Conservation (phyloP, 2,113 vertebrate genomes). For the Gymnorhina tibicen region DNA sequence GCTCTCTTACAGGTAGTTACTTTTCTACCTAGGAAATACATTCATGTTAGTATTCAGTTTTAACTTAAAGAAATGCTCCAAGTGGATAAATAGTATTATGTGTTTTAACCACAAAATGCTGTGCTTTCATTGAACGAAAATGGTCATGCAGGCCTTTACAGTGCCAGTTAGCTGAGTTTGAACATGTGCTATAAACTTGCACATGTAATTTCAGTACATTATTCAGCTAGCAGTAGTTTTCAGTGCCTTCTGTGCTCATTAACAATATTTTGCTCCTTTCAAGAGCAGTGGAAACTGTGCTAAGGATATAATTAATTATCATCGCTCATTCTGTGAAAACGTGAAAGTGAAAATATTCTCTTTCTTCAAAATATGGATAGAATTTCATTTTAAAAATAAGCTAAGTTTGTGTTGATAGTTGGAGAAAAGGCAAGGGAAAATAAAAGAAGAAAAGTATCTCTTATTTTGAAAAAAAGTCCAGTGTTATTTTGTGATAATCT, state of each 20-base stretch:
- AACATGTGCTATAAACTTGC: not conserved
- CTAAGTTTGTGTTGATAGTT: not conserved
- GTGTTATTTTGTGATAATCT: not conserved
- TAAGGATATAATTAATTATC: not conserved
- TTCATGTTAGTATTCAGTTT: not conserved
- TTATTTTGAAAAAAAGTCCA: not conserved
- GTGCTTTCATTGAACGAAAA: not conserved
- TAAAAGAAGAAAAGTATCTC: not conserved
- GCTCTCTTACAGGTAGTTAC: not conserved
- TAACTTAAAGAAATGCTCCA: not conserved
- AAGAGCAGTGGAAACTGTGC: not conserved
- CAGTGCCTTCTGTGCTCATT: not conserved
- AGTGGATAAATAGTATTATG: not conserved
- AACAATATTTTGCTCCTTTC: not conserved
- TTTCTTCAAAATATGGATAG: not conserved
- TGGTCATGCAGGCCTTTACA: not conserved
- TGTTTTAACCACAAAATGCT: not conserved
- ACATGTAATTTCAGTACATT: accelerated
- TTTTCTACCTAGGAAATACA: not conserved
- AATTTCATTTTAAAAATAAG: not conserved
- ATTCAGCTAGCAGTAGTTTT: not conserved
- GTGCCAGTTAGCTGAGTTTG: not conserved
- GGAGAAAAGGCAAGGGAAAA: not conserved
- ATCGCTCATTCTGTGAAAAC: not conserved
- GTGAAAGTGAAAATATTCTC: not conserved